Evolutionary conservation across 2,888 invertebrate genomes (phyloP).

Genomic region (Subacronicta megacephala): DNA sequence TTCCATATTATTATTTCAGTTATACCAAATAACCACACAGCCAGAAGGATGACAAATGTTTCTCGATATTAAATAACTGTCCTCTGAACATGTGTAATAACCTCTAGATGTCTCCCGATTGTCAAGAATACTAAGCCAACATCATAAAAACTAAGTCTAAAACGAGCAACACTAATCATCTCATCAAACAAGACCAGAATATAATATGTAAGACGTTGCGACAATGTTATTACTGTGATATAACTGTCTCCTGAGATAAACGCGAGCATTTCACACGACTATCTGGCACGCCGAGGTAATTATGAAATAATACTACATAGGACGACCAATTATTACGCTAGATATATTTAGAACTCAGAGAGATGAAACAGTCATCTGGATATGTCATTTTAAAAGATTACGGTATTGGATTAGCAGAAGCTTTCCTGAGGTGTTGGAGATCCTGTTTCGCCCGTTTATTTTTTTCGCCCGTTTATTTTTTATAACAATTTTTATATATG

Average conservation of each 20-base stretch:
- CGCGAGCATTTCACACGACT: slow-evolving; percentile 48
- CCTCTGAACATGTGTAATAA: too few relatives aligned
- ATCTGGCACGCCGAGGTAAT: slow-evolving; percentile 55
- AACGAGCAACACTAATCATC: slow-evolving; percentile 25
- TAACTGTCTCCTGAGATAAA: slow-evolving; percentile 46
- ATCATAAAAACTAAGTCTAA: background rate
- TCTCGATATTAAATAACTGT: too few relatives aligned
- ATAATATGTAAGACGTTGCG: slow-evolving; percentile 41
- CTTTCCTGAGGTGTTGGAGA: too few relatives aligned
- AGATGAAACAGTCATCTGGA: slow-evolving; percentile 12
- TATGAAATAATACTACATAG: slow-evolving; percentile 64
- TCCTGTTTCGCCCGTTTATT: background rate
- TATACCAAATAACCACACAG: background rate
- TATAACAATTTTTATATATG: background rate
- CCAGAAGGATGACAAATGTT: background rate
- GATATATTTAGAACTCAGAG: slow-evolving; percentile 34
- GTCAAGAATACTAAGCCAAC: background rate
- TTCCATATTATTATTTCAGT: background rate
- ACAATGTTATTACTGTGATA: slow-evolving; percentile 47
- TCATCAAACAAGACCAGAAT: slow-evolving; percentile 40
- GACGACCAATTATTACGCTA: slow-evolving; percentile 57
- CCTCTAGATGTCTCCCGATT: too few relatives aligned
- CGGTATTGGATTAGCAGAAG: too few relatives aligned
- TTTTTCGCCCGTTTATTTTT: background rate
- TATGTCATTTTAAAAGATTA: slow-evolving; percentile 4